Evolutionary conservation across 2,113 vertebrate genomes (phyloP), one percentile per base, ranked within the genome.

Genomic region (Lepus americanus): DNA sequence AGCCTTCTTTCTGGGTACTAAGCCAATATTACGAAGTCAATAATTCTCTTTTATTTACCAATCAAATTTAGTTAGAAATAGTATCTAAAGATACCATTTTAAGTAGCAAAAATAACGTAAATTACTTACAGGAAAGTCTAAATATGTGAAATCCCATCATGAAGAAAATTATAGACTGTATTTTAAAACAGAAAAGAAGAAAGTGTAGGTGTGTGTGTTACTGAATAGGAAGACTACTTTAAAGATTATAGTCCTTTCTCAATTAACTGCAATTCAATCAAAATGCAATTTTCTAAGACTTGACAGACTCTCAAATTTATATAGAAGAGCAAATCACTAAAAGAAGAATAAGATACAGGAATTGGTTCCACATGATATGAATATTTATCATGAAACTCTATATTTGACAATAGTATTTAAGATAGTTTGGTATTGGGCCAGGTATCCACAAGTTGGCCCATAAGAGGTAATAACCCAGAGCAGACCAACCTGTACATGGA

Each of bases 51-150:
- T 55, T 90, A 70, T 17, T 44, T 36, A 74, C 8, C 16, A 70
- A 8, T 22, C 61, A 64, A 13, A 63, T 29, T 92, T 84, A 83
- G 39, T 85, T 79, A 53, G 55, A 84, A 80, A 89, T 69, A 13
- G 17, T 49, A 77, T 92, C 13, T 81, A 81, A 94, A 64, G 59
- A 51, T 13, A 76, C 25, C 10, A 12, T 87, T 93, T 95, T 93
- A 29, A 78, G 59, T 29, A 83, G 70, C 29, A 93, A 87, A 11
- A 95, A 63, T 91, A 92, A 67, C 55, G 66, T 59, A 90, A 61
- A 66, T 76, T 64, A 72, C 55, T 83, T 74, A 9, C 20, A 64
- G 8, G 82, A 84, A 89, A 82, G 3, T 78, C 53, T 82, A 84
- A 91, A 51, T n/a, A 66, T 79, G 27, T 39, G 14, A 92, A 80